Evolutionary conservation across 2,113 vertebrate species (phyloP).

Genomic region (Pteropus alecto): DNA sequence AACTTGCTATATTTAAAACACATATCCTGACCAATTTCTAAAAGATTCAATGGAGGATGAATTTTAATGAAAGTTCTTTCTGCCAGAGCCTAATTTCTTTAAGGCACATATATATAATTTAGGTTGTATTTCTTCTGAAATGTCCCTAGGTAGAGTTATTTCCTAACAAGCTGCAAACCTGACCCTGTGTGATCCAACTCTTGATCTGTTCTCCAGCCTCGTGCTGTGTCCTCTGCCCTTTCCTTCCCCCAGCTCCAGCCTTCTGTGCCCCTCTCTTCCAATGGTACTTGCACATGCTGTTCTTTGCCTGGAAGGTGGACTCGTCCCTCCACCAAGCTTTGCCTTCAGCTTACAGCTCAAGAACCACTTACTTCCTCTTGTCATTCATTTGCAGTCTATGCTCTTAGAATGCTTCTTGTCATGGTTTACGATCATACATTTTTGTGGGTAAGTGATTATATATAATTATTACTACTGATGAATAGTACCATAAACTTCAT

Average conservation of each 20-base stretch:
- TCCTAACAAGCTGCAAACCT: background rate
- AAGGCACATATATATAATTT: background rate
- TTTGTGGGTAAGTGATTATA: background rate
- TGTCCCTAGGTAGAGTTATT: background rate
- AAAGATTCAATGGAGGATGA: background rate
- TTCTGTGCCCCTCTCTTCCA: background rate
- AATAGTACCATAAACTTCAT: background rate
- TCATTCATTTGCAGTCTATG: background rate
- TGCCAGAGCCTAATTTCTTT: background rate
- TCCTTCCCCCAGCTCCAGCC: background rate
- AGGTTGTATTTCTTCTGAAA: background rate
- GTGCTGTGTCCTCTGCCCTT: background rate
- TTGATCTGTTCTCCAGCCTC: background rate
- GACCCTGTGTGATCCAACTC: background rate
- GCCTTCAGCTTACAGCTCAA: background rate
- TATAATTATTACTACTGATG: background rate
- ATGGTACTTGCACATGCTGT: accelerated
- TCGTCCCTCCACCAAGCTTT: background rate
- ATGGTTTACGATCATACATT: background rate
- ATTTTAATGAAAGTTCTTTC: background rate
- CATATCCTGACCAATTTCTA: background rate
- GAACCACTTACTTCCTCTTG: background rate
- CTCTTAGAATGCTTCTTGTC: background rate
- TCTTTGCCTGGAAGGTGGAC: accelerated
- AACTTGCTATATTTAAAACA: background rate